phyloP scores from a whole-genome alignment of 2,113 vertebrate genomes.

The Channa maculata region DNA sequence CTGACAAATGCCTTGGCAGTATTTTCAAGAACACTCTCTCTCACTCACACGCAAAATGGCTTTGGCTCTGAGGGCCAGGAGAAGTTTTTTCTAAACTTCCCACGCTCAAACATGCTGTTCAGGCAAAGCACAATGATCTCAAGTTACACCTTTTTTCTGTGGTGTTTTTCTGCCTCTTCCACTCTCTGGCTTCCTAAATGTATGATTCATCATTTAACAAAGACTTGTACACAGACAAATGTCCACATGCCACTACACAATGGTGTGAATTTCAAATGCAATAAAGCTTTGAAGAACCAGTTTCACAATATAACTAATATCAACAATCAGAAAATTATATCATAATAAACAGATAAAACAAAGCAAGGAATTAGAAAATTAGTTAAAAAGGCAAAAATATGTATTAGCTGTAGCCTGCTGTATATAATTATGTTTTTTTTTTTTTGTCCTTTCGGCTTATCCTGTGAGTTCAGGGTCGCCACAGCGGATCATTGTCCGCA shows the following conservation, averaged over 20 bases:
- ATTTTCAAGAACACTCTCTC: constrained; percentile 36
- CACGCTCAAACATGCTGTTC: constrained; percentile 66
- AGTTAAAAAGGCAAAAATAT: too few species aligned
- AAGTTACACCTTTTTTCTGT: constrained; percentile 48
- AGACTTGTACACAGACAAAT: constrained; percentile 34
- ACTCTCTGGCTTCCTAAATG: constrained; percentile 31
- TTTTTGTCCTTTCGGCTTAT: too few species aligned
- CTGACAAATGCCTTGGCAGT: constrained; percentile 81
- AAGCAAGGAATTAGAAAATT: too few species aligned
- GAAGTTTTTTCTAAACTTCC: constrained; percentile 70
- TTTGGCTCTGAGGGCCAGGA: constrained; percentile 57
- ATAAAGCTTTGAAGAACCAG: neutral
- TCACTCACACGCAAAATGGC: constrained; percentile 25
- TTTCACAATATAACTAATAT: too few species aligned
- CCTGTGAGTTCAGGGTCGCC: too few species aligned
- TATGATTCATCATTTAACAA: constrained; percentile 31
- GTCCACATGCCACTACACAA: constrained; percentile 15
- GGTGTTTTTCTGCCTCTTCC: constrained; percentile 36
- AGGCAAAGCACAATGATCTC: constrained; percentile 64
- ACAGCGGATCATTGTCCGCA: too few species aligned
- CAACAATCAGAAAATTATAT: too few species aligned
- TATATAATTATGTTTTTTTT: too few species aligned
- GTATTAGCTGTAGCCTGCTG: too few species aligned
- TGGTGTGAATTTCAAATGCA: constrained; percentile 16
- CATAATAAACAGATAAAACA: too few species aligned